Evolutionary conservation across 2,888 invertebrate species (phyloP).

Genomic region (Eudemis profundana): DNA sequence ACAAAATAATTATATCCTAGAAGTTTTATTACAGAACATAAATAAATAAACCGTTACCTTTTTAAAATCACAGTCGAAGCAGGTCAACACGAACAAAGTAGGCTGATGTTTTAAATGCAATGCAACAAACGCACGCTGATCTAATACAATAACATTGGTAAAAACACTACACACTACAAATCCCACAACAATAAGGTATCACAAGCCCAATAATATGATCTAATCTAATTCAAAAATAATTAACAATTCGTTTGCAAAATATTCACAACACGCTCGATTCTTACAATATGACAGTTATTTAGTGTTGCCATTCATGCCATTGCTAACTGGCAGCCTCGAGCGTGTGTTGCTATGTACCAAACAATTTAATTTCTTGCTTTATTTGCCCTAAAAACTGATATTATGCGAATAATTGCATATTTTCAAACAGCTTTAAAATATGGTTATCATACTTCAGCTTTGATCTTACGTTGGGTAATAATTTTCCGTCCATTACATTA

Average conservation of each 20-base stretch:
- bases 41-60: slow-evolving; percentile 77
- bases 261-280: slow-evolving; percentile 69
- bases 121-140: slow-evolving; percentile 64
- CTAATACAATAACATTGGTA: slow-evolving; percentile 61
- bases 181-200: slow-evolving; percentile 57
- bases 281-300: slow-evolving; percentile 52
- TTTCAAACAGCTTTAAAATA: too few relatives aligned
- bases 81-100: slow-evolving; percentile 79
- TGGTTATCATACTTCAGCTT: too few relatives aligned
- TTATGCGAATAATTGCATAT: too few relatives aligned
- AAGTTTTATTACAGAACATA: slow-evolving; percentile 33
- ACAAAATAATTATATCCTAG: slow-evolving; percentile 20
- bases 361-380: neutral
- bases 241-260: slow-evolving; percentile 69
- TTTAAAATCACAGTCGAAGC: slow-evolving; percentile 75
- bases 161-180: slow-evolving; percentile 66
- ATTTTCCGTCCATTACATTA: too few relatives aligned
- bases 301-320: slow-evolving; percentile 8
- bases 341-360: slow-evolving; percentile 8
- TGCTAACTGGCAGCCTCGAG: neutral
- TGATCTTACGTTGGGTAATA: too few relatives aligned
- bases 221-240: slow-evolving; percentile 66
- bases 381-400: too few relatives aligned
- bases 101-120: slow-evolving; percentile 65
- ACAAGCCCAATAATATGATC: slow-evolving; percentile 61